phyloP scores from a whole-genome alignment of 2,113 vertebrate species.

The Macquaria ambigua region DNA sequence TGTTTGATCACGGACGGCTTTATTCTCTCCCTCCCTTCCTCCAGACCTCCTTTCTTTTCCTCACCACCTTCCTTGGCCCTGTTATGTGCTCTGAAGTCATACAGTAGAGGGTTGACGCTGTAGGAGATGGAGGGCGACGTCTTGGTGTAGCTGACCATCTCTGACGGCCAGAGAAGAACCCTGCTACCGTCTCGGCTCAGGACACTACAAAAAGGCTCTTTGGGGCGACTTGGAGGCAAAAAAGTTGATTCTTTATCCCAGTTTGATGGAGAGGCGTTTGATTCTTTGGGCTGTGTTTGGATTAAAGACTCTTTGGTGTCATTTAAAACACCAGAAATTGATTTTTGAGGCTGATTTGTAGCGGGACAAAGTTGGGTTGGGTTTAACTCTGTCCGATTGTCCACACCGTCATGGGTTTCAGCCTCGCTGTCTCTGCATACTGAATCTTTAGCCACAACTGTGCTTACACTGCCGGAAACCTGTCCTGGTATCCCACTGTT shows the following conservation, averaged over 20 bases:
- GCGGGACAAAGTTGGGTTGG: not conserved
- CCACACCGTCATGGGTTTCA: accelerated
- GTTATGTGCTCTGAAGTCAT: slow-evolving; percentile 79
- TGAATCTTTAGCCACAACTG: slow-evolving; percentile 1
- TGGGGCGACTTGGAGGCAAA: slow-evolving; percentile 31
- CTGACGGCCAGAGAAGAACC: slow-evolving; percentile 78
- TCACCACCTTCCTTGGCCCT: slow-evolving; percentile 48
- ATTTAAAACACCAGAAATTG: not conserved
- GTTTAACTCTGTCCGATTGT: not conserved
- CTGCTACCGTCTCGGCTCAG: slow-evolving; percentile 69
- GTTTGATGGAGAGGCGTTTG: not conserved
- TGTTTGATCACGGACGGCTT: slow-evolving; percentile 74
- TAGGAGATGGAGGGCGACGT: slow-evolving; percentile 72
- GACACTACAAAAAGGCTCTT: slow-evolving; percentile 75
- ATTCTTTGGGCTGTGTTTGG: slow-evolving; percentile 24
- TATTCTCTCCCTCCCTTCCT: slow-evolving; percentile 58
- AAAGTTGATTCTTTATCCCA: not conserved
- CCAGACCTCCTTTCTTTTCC: slow-evolving; percentile 46
- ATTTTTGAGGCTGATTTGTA: slow-evolving; percentile 12
- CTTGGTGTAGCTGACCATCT: slow-evolving; percentile 79
- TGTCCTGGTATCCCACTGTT: slow-evolving; percentile 24
- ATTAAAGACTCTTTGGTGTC: slow-evolving; percentile 38
- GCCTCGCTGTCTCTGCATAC: not conserved
- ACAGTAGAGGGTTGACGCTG: slow-evolving; percentile 78
- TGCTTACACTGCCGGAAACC: slow-evolving; percentile 5